Evolutionary conservation across 2,888 invertebrate species (phyloP), one percentile per base, ranked within the genome.

Genomic region (Ennomos quercinarius): DNA sequence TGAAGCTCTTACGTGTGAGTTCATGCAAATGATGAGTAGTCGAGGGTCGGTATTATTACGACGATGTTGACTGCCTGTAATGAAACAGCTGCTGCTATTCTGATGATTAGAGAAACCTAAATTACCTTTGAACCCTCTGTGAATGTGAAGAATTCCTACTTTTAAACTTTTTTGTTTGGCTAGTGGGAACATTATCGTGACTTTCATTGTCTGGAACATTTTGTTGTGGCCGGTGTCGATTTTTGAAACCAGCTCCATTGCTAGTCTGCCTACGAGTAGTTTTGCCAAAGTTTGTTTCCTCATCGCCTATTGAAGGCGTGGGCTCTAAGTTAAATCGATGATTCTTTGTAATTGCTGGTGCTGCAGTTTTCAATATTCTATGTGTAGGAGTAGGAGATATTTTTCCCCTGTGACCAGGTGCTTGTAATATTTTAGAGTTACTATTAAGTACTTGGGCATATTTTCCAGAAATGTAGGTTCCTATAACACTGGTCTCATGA

Each of bases 401-500:
- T 87, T 95, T 95, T 8, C 89, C 93, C 76, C 94, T 94, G 66
- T 93, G 93, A 2, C 89, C 91, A 47, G 84, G 67, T 36, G 83
- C 79, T 63, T 84, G 80, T 58, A 95, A 84, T 40, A 96, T 87
- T 76, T 95, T 95, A 0, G 97, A 96, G 41, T 96, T 96, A 75
- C 97, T 97, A 77, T 97, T 97, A 36, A 97, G 88, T 9, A 96
- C 96, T 87, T 98, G 97, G 3, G 97, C 97, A 82, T 98, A 97
- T 88, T 97, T 97, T 40, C 97, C 97, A 48, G 96, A 96, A 74
- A 97, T 96, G 78, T 95, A 96, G 4, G 98, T 97, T 34, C 98
- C 96, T 72, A 97, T 96, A n/a, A 98, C 97, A 80, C 96, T 96
- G 0, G 97, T 97, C 87, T 97, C 97, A 78, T 97, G 96, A 8